Evolutionary conservation across 2,797 vertebrate species (phyloP).

Genomic region (Myotis planiceps): DNA sequence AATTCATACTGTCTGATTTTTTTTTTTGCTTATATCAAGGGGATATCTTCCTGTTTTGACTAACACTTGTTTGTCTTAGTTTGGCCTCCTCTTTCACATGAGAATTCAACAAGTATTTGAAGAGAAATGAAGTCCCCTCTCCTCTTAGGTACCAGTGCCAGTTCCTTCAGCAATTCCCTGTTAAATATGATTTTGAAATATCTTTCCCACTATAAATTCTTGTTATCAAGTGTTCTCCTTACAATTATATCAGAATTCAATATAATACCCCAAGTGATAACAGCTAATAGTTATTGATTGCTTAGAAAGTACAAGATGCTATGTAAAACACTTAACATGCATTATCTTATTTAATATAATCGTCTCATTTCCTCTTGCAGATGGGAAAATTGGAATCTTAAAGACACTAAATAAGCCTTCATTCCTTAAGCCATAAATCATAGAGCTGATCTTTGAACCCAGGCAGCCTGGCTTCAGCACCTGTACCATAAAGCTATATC

Average conservation of each 20-base stretch:
- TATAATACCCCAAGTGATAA: background rate
- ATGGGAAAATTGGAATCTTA: slow-evolving; percentile 35
- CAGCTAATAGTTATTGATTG: background rate
- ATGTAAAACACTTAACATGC: background rate
- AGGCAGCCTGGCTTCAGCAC: background rate
- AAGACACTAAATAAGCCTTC: background rate
- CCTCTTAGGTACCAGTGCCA: background rate
- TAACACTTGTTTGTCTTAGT: background rate
- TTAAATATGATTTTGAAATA: slow-evolving; percentile 31
- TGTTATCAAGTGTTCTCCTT: background rate
- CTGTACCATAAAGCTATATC: background rate
- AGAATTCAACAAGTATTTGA: slow-evolving; percentile 31
- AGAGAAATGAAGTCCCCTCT: background rate
- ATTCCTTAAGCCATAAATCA: background rate
- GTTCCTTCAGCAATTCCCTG: slow-evolving; percentile 9
- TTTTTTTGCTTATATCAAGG: background rate
- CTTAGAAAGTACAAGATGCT: background rate
- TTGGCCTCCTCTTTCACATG: background rate
- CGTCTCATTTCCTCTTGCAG: slow-evolving; percentile 5
- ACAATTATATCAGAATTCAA: background rate
- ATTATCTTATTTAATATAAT: slow-evolving; percentile 33
- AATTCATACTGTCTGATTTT: background rate
- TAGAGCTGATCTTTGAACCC: background rate
- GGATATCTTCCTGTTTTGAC: background rate
- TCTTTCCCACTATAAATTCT: slow-evolving; percentile 28